Percentiles rank a stretch among this genome's conserved stretches.
These are phyloP conservation scores for Prionace glauca DNA, from an alignment of 2,797 vertebrate genomes.

Conservation along the genomic window DNA sequence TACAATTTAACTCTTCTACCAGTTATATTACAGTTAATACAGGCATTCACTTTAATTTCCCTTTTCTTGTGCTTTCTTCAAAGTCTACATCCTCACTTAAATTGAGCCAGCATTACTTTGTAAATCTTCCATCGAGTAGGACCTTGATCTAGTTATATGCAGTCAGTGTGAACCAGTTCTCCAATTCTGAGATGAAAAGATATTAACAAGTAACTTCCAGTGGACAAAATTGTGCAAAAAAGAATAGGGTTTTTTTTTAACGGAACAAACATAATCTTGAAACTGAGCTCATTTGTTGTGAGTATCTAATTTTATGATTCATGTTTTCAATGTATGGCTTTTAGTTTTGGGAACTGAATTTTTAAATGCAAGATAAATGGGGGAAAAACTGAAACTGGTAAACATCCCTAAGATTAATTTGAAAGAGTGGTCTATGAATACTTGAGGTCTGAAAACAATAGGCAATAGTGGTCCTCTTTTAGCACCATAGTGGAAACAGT, in stretches of 20 bases:
- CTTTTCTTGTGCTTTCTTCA: background rate
- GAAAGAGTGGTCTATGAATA: too few species aligned
- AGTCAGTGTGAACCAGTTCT: background rate
- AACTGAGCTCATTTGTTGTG: background rate
- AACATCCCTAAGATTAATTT: too few species aligned
- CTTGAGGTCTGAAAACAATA: background rate
- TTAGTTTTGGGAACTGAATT: too few species aligned
- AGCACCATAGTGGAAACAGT: background rate
- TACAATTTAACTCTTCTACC: background rate
- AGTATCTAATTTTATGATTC: too few species aligned
- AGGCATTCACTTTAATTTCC: background rate
- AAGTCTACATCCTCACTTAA: background rate
- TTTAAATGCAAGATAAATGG: too few species aligned
- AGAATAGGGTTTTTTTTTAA: background rate
- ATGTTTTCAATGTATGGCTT: too few species aligned
- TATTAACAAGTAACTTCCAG: background rate
- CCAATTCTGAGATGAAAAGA: background rate
- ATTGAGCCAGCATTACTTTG: background rate
- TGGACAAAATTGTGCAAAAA: background rate
- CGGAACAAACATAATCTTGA: background rate
- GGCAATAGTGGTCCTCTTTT: background rate
- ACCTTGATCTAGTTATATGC: background rate
- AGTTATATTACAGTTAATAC: background rate
- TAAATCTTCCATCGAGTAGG: background rate
- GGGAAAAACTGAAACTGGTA: too few species aligned